Base-by-base conservation (phyloP, 2,888 invertebrate genomes). In the Chirona hameri region DNA sequence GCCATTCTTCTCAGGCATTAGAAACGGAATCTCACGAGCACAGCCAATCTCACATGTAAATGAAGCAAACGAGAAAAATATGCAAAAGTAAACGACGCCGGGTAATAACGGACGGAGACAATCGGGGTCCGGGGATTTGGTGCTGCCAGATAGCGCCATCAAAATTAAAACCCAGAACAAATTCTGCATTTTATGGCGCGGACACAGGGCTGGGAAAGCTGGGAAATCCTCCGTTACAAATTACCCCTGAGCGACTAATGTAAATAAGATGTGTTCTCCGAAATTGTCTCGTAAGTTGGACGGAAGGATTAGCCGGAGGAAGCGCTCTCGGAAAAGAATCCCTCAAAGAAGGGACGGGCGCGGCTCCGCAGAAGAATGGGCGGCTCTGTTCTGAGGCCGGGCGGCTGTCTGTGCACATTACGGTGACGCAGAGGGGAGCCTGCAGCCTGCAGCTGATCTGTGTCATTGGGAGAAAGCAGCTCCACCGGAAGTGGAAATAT, bases 121-220 rank as follows among this genome's bases (percentile, higher is more conserved):
- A 76, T 76, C 76, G 76, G 9, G 46, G 39, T 1, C 18, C 10
- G 46, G 76, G 76, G 76, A 76, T 76, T 76, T 24, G 76, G 72
- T 10, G 76, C 21, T 76, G 76, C 76, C 46, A 76, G 76, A 76
- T 76, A 76, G 76, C 24, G 76, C 76, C 76, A 76, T 76, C 31
- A 76, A 76, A 76, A 76, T 76, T 76, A 76, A 76, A 76, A 76
- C 76, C 76, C 76, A 46, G 76, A 76, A 76, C 76, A 76, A 76
- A 76, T 76, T 76, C 46, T 46, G 46, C 76, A 76, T 76, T 76
- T 76, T 76, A 76, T 76, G 76, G 76, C 24, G 76, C 76, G 76
- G 76, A 76, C 76, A 46, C 76, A 21, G 46, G 4, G 39, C 39
- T 39, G 21, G 46, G 76, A 76, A 39, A 31, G 21, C 27, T 18